Percentiles rank a stretch among this genome's conserved stretches.
These are phyloP conservation scores for Macrotrachela quadricornifera DNA, from an alignment of 1,140 invertebrate species.

Conservation along the genomic window DNA sequence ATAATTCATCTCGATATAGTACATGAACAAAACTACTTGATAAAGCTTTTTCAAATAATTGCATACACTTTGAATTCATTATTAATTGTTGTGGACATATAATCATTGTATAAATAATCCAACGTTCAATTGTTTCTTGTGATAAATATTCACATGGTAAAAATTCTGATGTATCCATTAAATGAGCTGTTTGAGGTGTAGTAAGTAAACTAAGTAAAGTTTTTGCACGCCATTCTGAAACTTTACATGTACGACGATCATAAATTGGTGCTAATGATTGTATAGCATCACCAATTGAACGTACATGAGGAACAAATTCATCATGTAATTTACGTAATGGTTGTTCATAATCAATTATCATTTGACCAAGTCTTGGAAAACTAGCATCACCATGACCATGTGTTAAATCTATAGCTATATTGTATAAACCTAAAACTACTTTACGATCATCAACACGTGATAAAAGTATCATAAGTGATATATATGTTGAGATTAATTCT, in stretches of 20 bases:
- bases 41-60: constrained; percentile 69
- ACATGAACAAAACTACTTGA: constrained; percentile 79
- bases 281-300: not conserved
- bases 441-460: constrained; percentile 91
- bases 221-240: not conserved
- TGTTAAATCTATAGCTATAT: constrained; percentile 86
- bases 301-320: constrained; percentile 73
- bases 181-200: constrained; percentile 57
- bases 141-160: constrained; percentile 69
- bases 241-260: not conserved
- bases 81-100: not conserved
- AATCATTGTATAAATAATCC: constrained; percentile 56
- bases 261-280: constrained; percentile 4
- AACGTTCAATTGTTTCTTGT: constrained; percentile 75
- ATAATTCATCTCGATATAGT: constrained; percentile 84
- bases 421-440: constrained; percentile 82
- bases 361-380: constrained; percentile 76
- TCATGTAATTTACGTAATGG: constrained; percentile 85
- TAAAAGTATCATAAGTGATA: constrained; percentile 79
- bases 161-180: not conserved
- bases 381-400: constrained; percentile 66
- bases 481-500: constrained; percentile 76
- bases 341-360: constrained; percentile 91
- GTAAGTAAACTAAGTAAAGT: constrained; percentile 63
- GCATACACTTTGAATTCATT: constrained; percentile 28